Conservation (phyloP, 1,140 invertebrate genomes). For the honey bee (Apis mellifera) region DNA sequence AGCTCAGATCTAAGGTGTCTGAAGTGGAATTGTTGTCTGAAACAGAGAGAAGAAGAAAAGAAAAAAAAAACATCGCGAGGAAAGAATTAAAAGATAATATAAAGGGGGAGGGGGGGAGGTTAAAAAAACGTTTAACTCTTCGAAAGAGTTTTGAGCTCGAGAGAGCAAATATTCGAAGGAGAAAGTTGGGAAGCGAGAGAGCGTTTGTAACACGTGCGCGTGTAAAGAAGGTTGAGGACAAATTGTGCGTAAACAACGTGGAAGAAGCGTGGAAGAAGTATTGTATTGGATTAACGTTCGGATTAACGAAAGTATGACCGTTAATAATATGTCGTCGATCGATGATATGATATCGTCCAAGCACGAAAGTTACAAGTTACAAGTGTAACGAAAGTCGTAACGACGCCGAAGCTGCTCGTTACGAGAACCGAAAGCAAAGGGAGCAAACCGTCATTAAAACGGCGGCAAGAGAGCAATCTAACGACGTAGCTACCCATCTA, state of each 20-base stretch:
- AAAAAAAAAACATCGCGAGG: background rate
- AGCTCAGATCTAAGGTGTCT: slow-evolving; percentile 63
- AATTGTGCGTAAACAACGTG: background rate
- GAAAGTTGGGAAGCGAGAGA: background rate
- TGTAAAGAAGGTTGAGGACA: background rate
- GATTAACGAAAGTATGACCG: slow-evolving; percentile 23
- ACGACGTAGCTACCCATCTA: slow-evolving; percentile 74
- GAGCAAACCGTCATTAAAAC: slow-evolving; percentile 78
- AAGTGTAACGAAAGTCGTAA: slow-evolving; percentile 50
- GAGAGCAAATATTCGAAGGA: background rate
- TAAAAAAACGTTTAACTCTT: too few relatives aligned
- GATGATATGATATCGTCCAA: slow-evolving; percentile 28
- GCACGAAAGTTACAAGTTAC: too few relatives aligned
- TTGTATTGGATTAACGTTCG: background rate
- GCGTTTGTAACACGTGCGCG: background rate
- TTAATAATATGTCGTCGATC: slow-evolving; percentile 26
- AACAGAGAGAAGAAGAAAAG: too few relatives aligned
- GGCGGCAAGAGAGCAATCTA: slow-evolving; percentile 78
- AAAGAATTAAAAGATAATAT: background rate
- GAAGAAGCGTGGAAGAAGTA: background rate
- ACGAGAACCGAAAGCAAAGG: slow-evolving; percentile 74
- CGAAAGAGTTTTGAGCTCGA: fast-evolving
- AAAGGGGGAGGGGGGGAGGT: too few relatives aligned
- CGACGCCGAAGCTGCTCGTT: slow-evolving; percentile 69
- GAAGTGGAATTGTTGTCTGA: slow-evolving; percentile 53